These are phyloP conservation scores for Protomyctophum bolini DNA, from an alignment of 2,113 vertebrate species.

Conservation along the genomic window DNA sequence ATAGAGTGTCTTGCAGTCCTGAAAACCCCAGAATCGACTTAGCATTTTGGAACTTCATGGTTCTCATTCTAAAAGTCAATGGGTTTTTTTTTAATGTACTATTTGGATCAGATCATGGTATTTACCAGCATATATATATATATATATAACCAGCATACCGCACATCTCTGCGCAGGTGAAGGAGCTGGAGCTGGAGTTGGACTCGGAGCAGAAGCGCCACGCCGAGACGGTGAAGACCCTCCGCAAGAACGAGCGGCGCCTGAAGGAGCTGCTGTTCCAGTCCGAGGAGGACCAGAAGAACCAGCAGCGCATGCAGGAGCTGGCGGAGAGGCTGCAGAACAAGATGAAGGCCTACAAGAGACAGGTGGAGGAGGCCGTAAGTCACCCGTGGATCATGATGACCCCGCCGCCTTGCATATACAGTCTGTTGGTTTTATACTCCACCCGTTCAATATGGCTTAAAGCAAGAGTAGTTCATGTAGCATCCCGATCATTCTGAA, in stretches of 20 bases:
- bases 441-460: too few relatives aligned
- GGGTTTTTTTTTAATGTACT: too few relatives aligned
- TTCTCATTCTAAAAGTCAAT: too few relatives aligned
- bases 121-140: neutral
- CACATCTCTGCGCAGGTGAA: slow-evolving; percentile 69
- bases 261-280: slow-evolving; percentile 85
- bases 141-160: neutral
- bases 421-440: too few relatives aligned
- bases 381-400: slow-evolving; percentile 16
- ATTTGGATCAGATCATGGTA: too few relatives aligned
- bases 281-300: slow-evolving; percentile 85
- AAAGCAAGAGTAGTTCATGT: too few relatives aligned
- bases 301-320: slow-evolving; percentile 83
- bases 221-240: slow-evolving; percentile 80
- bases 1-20: too few relatives aligned
- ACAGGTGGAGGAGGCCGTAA: slow-evolving; percentile 84
- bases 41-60: too few relatives aligned
- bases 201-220: slow-evolving; percentile 80
- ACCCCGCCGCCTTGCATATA: too few relatives aligned
- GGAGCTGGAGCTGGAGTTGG: slow-evolving; percentile 81
- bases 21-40: too few relatives aligned
- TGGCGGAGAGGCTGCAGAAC: slow-evolving; percentile 83
- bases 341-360: slow-evolving; percentile 86
- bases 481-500: too few relatives aligned
- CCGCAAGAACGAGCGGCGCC: slow-evolving; percentile 80